phyloP scores from a whole-genome alignment of 2,113 vertebrate species.

The Rallus limicola region DNA sequence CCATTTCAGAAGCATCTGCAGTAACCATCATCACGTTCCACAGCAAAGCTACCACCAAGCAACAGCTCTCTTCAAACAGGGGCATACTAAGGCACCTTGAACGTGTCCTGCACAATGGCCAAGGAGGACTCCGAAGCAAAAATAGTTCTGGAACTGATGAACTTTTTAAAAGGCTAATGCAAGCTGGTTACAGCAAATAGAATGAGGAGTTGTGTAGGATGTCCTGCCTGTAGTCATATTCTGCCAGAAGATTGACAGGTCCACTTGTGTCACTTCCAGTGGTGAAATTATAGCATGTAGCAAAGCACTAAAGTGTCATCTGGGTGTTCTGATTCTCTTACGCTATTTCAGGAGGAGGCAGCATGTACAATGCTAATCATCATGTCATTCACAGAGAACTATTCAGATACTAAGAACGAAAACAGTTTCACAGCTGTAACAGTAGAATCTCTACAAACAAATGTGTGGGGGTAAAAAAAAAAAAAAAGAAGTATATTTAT shows the following conservation, averaged over 20 bases:
- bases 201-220: not conserved
- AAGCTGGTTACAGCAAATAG: not conserved
- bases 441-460: not conserved
- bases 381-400: not conserved
- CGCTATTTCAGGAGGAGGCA: not conserved
- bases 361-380: not conserved
- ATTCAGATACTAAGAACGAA: not conserved
- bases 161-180: not conserved
- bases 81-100: not conserved
- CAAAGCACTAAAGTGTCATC: not conserved
- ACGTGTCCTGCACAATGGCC: not conserved
- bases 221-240: not conserved
- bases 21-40: not conserved
- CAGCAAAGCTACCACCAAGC: not conserved
- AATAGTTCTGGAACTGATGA: not conserved
- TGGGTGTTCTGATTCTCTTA: not conserved
- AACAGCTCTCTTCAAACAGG: not conserved
- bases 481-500: not conserved
- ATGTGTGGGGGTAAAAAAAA: fast-evolving
- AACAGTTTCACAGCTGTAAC: not conserved
- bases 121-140: not conserved
- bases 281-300: not conserved
- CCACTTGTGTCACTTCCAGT: not conserved
- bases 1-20: not conserved
- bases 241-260: not conserved